phyloP scores from a whole-genome alignment of 2,113 vertebrate species.

The Manacus vitellinus region DNA sequence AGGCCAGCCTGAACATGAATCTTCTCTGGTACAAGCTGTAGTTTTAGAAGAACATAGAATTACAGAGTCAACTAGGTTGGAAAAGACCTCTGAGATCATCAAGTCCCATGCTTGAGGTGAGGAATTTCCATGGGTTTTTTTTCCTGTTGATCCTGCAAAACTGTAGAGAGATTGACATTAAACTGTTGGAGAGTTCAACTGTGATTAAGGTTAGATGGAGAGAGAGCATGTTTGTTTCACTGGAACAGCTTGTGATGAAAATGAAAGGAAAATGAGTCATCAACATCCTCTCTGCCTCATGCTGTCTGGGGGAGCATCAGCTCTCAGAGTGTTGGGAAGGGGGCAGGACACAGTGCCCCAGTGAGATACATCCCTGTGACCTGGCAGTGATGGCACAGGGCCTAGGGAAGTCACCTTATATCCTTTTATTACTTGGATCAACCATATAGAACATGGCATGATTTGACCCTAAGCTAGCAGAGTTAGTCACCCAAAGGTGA shows the following conservation, averaged over 20 bases:
- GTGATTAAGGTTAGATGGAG: neutral
- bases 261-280: slow-evolving; percentile 42
- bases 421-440: neutral
- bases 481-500: neutral
- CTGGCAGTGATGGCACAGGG: neutral
- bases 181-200: neutral
- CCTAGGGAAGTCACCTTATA: neutral
- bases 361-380: neutral
- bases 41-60: neutral
- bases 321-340: neutral
- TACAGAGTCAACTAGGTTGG: neutral
- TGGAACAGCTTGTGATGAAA: slow-evolving; percentile 25
- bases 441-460: neutral
- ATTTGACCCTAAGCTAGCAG: neutral
- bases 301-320: neutral
- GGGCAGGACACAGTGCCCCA: neutral
- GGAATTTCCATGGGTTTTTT: neutral
- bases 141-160: slow-evolving; percentile 1
- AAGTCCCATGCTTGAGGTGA: neutral
- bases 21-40: neutral
- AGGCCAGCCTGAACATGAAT: neutral
- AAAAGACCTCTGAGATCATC: neutral
- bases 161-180: neutral
- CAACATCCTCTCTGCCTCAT: neutral
- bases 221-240: neutral